phyloP scores from a whole-genome alignment of 2,888 invertebrate species.

The Rhamnusium bicolor region DNA sequence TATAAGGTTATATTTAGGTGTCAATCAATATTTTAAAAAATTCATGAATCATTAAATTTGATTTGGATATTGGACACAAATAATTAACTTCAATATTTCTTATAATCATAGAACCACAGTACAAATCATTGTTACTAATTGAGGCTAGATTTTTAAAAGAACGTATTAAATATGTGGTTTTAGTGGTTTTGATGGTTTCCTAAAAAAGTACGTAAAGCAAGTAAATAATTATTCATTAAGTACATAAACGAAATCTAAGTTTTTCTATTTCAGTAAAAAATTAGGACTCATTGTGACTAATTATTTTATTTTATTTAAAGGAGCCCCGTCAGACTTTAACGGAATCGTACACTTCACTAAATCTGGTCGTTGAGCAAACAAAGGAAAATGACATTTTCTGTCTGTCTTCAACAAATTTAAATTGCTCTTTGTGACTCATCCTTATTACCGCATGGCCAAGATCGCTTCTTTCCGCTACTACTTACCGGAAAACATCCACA shows the following conservation, averaged over 20 bases:
- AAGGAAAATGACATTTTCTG: slow-evolving; percentile 32
- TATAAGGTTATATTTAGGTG: no score
- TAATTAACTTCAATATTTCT: no score
- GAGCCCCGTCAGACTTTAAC: slow-evolving; percentile 11
- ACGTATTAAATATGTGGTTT: not conserved
- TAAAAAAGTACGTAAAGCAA: not conserved
- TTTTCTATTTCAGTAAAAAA: slow-evolving; percentile 4
- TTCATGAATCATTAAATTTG: no score
- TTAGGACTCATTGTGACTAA: slow-evolving; percentile 11
- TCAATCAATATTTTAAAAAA: no score
- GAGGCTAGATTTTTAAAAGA: not conserved
- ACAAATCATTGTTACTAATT: no score
- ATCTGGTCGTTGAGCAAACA: slow-evolving; percentile 25
- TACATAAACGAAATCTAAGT: not conserved
- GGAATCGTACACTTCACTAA: slow-evolving; percentile 33
- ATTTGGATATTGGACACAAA: no score
- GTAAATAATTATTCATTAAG: not conserved
- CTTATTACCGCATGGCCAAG: slow-evolving; percentile 5
- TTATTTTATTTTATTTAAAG: slow-evolving; percentile 16
- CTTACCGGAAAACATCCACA: not conserved
- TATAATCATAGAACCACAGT: no score
- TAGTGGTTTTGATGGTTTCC: not conserved
- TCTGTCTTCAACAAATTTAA: slow-evolving; percentile 33
- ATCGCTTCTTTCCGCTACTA: slow-evolving; percentile 6
- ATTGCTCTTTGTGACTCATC: slow-evolving; percentile 26